Conservation (phyloP, 64 coral and sea anemone genomes). For the Actinia equina region DNA sequence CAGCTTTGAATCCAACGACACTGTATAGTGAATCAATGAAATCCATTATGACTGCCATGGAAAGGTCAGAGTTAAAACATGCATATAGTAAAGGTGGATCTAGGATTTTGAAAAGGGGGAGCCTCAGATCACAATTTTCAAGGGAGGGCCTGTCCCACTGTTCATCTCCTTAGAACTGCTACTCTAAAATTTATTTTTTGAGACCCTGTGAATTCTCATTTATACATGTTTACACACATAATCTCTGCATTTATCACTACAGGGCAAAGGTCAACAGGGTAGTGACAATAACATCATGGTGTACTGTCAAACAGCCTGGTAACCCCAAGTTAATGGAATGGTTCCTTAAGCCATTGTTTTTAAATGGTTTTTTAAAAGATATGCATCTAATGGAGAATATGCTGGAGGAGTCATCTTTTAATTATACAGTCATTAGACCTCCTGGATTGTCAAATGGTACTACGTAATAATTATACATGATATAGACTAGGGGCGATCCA, state of each 20-base stretch:
- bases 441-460: constrained; percentile 50
- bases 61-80: constrained; percentile 15
- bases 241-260: not conserved
- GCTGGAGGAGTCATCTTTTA: constrained; percentile 24
- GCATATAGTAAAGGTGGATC: too few relatives aligned
- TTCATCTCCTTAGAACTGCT: too few relatives aligned
- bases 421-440: constrained; percentile 55
- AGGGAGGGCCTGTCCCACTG: too few relatives aligned
- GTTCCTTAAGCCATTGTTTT: constrained; percentile 31
- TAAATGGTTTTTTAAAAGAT: constrained; percentile 55
- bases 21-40: constrained; percentile 56
- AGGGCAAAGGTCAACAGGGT: constrained; percentile 42
- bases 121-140: too few relatives aligned
- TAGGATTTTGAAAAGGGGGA: too few relatives aligned
- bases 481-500: too few relatives aligned
- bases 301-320: constrained; percentile 34
- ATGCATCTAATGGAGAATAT: constrained; percentile 56
- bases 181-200: too few relatives aligned
- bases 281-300: constrained; percentile 60
- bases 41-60: constrained; percentile 52
- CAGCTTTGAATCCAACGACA: constrained; percentile 48
- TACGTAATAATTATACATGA: not conserved
- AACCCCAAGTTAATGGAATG: constrained; percentile 48
- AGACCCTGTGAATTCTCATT: too few relatives aligned
- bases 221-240: too few relatives aligned